Conservation (phyloP, 2,797 vertebrate genomes). For the Hemibagrus guttatus region DNA sequence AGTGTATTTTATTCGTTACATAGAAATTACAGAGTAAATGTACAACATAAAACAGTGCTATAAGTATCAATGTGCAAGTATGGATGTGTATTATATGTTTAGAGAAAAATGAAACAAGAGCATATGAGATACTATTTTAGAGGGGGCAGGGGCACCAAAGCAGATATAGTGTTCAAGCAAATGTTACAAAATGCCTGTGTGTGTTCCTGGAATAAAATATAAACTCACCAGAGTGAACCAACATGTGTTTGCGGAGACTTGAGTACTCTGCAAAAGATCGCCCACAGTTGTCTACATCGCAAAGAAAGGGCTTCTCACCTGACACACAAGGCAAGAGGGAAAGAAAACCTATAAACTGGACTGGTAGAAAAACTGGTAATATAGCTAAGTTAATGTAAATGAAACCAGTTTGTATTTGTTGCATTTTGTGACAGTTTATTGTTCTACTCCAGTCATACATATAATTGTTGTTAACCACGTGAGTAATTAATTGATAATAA, state of each 20-base stretch:
- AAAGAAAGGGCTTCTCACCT: constrained; percentile 98
- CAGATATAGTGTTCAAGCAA: neutral
- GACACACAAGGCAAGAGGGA: constrained; percentile 37
- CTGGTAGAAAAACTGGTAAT: too few relatives aligned
- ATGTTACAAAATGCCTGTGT: neutral
- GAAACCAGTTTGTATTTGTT: neutral
- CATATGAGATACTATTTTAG: neutral
- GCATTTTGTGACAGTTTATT: neutral
- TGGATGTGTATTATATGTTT: neutral
- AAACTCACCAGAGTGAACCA: constrained; percentile 93
- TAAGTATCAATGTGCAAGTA: neutral
- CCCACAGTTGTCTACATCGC: constrained; percentile 93
- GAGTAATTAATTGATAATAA: too few relatives aligned
- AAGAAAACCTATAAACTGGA: constrained; percentile 30
- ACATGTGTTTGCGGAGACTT: constrained; percentile 96
- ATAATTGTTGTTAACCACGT: neutral
- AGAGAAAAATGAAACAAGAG: neutral
- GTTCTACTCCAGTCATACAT: neutral
- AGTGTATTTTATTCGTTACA: neutral
- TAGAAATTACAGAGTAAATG: neutral
- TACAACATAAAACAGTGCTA: neutral
- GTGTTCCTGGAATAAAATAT: neutral
- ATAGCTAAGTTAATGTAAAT: neutral
- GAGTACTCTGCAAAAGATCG: constrained; percentile 98
- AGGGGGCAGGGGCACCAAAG: too few relatives aligned